Base-by-base conservation (phyloP, 2,888 invertebrate species). In the Branchellion lobata region DNA sequence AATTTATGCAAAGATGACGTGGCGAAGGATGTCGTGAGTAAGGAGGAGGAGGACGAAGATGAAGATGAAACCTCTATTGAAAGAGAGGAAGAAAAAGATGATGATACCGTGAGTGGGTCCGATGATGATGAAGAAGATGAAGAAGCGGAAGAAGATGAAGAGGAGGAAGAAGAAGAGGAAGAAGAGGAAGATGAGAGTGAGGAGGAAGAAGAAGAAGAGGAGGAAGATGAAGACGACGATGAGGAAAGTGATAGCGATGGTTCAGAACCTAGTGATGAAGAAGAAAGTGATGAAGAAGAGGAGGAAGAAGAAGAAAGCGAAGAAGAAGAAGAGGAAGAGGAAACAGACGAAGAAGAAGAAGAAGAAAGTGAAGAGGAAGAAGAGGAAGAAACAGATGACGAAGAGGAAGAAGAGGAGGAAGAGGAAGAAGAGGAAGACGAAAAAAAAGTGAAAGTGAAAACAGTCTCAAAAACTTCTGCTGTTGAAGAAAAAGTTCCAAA, bases 111-210 rank as follows among this genome's bases (percentile, higher is more conserved):
- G 11, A n/a, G 11, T 29, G 31, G n/a, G 5, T 14, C 5, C 8
- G 72, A 72, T 29, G 72, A 72, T 11, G 72, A 72, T 8, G 73
- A 73, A 34, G 73, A 73, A 40, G 73, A 40, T 8, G 73, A 47
- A 40, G 47, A 47, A 40, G 40, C 33, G n/a, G 34, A 77, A 34
- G 65, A 36, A 21, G 65, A 34, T 11, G 65, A 57, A 77, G 77
- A 33, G 34, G 40, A 65, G 18, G 65, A 40, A n/a, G 29, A 31
- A 34, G 77, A 33, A 61, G 29, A 77, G 34, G 61, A 33, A 34
- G 40, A 77, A 34, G 77, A 33, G n/a, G 61, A 53, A 51, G 36
- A 76, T 14, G 34, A 57, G 31, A 14, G 34, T 34, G 34, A 29
- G n/a, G 65, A 77, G n/a, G 40, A 65, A 1, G 65, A 33, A n/a